Evolutionary conservation across 2,888 invertebrate genomes (phyloP), one percentile per base, ranked within the genome.

Genomic region (Polyommatus icarus): DNA sequence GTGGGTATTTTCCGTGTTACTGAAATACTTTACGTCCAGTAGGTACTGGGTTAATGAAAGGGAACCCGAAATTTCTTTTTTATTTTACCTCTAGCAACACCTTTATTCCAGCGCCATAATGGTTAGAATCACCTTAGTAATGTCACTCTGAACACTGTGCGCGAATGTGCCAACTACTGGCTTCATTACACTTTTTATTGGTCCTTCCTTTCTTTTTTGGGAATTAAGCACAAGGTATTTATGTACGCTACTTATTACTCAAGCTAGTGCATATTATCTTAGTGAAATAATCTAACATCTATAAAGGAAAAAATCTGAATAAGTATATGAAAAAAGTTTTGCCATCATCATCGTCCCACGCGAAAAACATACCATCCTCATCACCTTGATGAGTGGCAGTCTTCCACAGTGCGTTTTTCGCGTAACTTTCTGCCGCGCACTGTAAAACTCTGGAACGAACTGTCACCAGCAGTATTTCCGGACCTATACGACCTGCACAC

Each of bases 11-110:
- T 29, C 67, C 15, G 29, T 61, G 61, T 59, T n/a, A 61, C 20
- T 24, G 67, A 29, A 67, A 67, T 67, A 67, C 67, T 67, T 67
- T 67, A 67, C 67, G 67, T 67, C 67, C 67, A 29, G 29, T n/a
- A n/a, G n/a, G n/a, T 18, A 29, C 29, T 29, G 67, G 67, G 67
- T 67, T 67, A 67, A 67, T 67, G 29, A 67, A 67, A 67, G 67
- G 67, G 67, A 67, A 67, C 67, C 29, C 67, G 67, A 29, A 61
- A 61, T 24, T 61, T 10, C 18, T 18, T 5, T 54, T 5, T 4
- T 54, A 54, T 54, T 54, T 54, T 54, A 54, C 54, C 54, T 54
- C 18, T 5, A 18, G 18, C 18, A 54, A 18, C 54, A 5, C 54
- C 54, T 54, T 18, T 54, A 18, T 54, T 18, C 4, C 18, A 54